Conservation (phyloP, 2,888 invertebrate genomes). For the Emmelina monodactyla region DNA sequence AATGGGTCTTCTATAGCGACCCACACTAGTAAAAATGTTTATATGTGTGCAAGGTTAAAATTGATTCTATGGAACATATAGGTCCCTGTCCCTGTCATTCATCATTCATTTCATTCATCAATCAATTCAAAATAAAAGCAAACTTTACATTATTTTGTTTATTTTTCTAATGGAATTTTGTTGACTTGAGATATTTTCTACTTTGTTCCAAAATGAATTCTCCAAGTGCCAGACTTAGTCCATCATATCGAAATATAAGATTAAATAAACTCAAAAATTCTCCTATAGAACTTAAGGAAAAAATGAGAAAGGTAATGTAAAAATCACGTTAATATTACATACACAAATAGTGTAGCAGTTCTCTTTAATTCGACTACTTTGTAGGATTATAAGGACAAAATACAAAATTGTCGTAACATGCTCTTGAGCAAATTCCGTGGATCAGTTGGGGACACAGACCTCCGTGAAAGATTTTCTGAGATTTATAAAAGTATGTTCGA, state of each 20-base stretch:
- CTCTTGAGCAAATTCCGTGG: conserved; percentile 42
- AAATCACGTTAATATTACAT: background rate
- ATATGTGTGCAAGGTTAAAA: no score
- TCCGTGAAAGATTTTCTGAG: conserved; percentile 33
- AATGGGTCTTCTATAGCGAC: no score
- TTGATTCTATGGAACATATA: no score
- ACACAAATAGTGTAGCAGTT: background rate
- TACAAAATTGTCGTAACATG: conserved; percentile 42
- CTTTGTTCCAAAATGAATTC: conserved; percentile 28
- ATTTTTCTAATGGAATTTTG: no score
- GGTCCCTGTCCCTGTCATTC: no score
- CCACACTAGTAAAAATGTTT: no score
- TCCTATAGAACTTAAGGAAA: conserved; percentile 49
- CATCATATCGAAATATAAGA: conserved; percentile 38
- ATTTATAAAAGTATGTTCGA: conserved; percentile 43
- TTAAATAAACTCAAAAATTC: conserved; percentile 31
- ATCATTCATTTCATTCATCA: background rate
- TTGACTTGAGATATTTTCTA: background rate
- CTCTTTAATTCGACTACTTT: conserved; percentile 11
- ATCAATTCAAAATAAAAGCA: background rate
- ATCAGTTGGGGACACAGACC: conserved; percentile 25
- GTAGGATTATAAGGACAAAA: conserved; percentile 46
- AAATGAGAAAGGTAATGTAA: conserved; percentile 42
- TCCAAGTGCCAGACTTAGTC: conserved; percentile 25
- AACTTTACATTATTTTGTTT: background rate